Base-by-base conservation (phyloP, 2,113 vertebrate species). In the Passer montanus region DNA sequence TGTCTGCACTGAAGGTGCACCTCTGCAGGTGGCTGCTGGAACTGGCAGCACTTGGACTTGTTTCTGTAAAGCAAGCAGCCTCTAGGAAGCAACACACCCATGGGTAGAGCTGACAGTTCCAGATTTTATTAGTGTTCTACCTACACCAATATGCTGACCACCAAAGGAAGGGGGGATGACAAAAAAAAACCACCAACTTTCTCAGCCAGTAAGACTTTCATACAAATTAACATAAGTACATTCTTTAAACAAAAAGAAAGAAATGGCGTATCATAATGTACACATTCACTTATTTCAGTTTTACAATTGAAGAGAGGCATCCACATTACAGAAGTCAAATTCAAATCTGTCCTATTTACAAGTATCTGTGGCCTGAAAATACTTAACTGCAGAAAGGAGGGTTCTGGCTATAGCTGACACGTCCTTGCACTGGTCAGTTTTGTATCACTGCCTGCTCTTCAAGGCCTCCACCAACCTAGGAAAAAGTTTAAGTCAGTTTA, bases 391-490 rank as follows among this genome's bases (percentile, higher is more conserved):
- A 91, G 91, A 72, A 94, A 74, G 74, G 59, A 31, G 47, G 91
- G 75, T 47, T 72, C 1, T 52, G 50, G 86, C 39, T 21, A 16
- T 3, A 67, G 70, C 41, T 43, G 46, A 90, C 39, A 26, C 56
- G 69, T 84, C 22, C 8, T 49, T 43, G 63, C 59, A 76, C 11
- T 5, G 8, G 35, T 77, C 83, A 77, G 43, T 67, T 87, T 3
- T 37, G 23, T 35, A 77, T 98, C 98, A 99, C 98, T 99, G 99
- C 88, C 99, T 98, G 98, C 98, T 99, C 98, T 99, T 99, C 93
- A 99, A 94, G 30, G 99, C 98, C 93, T 99, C 99, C 96, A 99
- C 99, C 97, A 99, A 97, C 99, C 99, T 99, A 87, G 85, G 85
- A 23, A 93, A 69, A 96, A 96, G 50, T 58, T 87, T 15, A 66